Conservation (phyloP, 1,140 invertebrate species). For the Drosophila burlai region DNA sequence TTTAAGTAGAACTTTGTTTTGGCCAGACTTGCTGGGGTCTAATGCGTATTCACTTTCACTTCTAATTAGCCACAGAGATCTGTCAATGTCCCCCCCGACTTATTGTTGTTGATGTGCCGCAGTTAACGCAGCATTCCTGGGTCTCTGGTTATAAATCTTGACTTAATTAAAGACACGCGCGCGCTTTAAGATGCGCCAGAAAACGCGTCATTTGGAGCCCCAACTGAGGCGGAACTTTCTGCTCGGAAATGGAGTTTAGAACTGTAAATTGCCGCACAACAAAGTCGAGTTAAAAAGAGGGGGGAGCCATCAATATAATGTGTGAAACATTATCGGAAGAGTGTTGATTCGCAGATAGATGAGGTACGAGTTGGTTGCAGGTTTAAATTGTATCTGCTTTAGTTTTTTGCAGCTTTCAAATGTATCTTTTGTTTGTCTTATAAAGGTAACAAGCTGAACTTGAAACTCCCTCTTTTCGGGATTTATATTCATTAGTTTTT, state of each 20-base stretch:
- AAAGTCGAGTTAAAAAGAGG: neutral
- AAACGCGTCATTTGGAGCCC: slow-evolving; percentile 63
- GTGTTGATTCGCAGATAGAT: neutral
- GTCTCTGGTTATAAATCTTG: slow-evolving; percentile 67
- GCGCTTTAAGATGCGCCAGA: slow-evolving; percentile 38
- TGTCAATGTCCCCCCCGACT: slow-evolving; percentile 33
- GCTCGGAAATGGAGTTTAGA: slow-evolving; percentile 28
- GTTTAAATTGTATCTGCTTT: neutral
- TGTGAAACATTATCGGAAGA: neutral
- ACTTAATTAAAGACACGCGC: slow-evolving; percentile 79
- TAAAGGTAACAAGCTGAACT: neutral
- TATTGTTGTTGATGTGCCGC: slow-evolving; percentile 53
- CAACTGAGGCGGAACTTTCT: slow-evolving; percentile 54
- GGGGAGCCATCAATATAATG: slow-evolving; percentile 10
- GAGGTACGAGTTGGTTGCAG: neutral
- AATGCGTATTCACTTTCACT: slow-evolving; percentile 47
- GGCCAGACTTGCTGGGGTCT: neutral
- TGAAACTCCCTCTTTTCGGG: neutral
- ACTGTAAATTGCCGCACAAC: slow-evolving; percentile 14
- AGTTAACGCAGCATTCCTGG: slow-evolving; percentile 43
- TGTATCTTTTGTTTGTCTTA: neutral
- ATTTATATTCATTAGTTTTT: neutral
- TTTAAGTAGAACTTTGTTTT: neutral
- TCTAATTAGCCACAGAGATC: slow-evolving; percentile 24
- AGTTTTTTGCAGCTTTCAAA: neutral